Evolutionary conservation across 2,888 invertebrate genomes (phyloP).

Genomic region (Mesopsocus fuscifrons): DNA sequence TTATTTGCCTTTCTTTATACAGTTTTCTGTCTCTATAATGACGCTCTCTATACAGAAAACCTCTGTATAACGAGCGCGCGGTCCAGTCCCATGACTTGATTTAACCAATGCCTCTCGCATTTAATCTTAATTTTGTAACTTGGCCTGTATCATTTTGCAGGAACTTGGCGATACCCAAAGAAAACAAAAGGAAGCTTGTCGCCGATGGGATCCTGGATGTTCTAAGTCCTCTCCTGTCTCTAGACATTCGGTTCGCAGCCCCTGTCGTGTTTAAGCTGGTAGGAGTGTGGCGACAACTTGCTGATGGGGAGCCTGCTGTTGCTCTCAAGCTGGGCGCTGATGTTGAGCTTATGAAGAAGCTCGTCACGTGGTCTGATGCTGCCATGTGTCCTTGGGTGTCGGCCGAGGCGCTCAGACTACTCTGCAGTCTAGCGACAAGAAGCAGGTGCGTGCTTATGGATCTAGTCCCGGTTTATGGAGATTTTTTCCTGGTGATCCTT

Average conservation of each 20-base stretch:
- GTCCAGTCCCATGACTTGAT: too few relatives aligned
- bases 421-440: slow-evolving; percentile 2
- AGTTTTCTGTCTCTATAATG: too few relatives aligned
- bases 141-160: too few relatives aligned
- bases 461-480: too few relatives aligned
- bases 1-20: too few relatives aligned
- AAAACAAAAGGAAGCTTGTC: slow-evolving; percentile 55
- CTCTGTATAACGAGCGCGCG: too few relatives aligned
- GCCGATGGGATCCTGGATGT: slow-evolving; percentile 53
- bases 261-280: slow-evolving; percentile 73
- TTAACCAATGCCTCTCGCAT: too few relatives aligned
- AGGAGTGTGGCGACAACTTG: slow-evolving; percentile 68
- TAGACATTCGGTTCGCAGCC: slow-evolving; percentile 41
- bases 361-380: neutral
- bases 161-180: slow-evolving; percentile 50
- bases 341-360: neutral
- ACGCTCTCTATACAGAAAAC: too few relatives aligned
- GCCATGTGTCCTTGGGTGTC: slow-evolving; percentile 7
- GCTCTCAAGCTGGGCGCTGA: neutral
- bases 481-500: neutral
- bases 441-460: too few relatives aligned
- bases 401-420: neutral
- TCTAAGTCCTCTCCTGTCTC: slow-evolving; percentile 40
- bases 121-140: too few relatives aligned
- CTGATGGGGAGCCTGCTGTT: slow-evolving; percentile 45